A percentile compares a stretch with the other conserved stretches of the same genome.
Conservation (phyloP, 1,140 invertebrate genomes). For the Saccostrea glomerata region DNA sequence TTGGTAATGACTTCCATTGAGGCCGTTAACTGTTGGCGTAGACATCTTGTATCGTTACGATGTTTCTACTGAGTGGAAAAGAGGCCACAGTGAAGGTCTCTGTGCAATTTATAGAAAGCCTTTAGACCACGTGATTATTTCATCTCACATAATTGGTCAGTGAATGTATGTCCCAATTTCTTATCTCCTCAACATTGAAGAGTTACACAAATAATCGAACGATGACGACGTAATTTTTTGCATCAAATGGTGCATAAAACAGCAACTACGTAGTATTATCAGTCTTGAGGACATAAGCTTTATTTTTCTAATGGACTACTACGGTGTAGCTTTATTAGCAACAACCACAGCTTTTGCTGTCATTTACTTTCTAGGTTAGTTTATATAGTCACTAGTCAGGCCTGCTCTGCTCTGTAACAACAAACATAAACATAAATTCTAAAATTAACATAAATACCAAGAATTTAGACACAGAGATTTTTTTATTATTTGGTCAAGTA, state of each 20-base stretch:
- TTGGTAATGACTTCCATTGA: conserved; percentile 69
- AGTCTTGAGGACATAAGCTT: not conserved
- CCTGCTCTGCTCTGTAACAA: not conserved
- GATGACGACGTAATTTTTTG: not conserved
- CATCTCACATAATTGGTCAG: conserved; percentile 56
- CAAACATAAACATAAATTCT: no score
- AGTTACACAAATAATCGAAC: not conserved
- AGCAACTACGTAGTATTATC: not conserved
- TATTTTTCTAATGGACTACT: not conserved
- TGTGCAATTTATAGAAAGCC: conserved; percentile 61
- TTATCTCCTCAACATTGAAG: not conserved
- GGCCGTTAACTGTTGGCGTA: conserved; percentile 60
- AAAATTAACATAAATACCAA: no score
- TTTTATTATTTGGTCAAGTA: no score
- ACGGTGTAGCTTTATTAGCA: not conserved
- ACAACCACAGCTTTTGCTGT: not conserved
- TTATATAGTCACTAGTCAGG: not conserved
- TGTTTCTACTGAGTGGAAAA: conserved; percentile 70
- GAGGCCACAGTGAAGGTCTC: conserved; percentile 58
- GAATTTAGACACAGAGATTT: no score
- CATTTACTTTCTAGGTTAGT: conserved; percentile 31
- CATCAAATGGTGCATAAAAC: not conserved
- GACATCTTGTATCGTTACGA: conserved; percentile 61
- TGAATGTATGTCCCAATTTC: not conserved
- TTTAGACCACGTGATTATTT: conserved; percentile 60